A percentile compares a stretch with the other conserved stretches of the same genome.
Evolutionary conservation across 2,113 vertebrate genomes (phyloP).

Genomic region (Mustelus asterias): DNA sequence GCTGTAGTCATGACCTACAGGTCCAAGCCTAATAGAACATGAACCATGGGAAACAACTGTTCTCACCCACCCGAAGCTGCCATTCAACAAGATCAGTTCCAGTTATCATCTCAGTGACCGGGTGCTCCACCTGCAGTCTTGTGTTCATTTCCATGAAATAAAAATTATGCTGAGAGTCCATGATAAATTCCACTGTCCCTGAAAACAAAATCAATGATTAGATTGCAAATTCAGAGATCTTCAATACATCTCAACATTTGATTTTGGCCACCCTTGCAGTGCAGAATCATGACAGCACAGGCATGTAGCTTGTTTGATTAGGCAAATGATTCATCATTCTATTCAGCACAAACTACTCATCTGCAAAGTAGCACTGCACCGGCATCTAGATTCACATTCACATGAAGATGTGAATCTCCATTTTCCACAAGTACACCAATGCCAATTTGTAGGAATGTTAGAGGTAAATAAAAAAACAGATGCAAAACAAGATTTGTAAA

Average conservation of each 20-base stretch:
- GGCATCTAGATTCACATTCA: neutral
- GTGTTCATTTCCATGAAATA: constrained; percentile 99
- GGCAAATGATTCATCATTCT: neutral
- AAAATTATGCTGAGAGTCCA: constrained; percentile 92
- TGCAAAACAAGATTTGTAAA: neutral
- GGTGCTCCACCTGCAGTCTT: constrained; percentile 92
- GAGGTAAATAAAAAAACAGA: too few relatives aligned
- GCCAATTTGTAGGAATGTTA: neutral
- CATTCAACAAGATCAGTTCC: constrained; percentile 95
- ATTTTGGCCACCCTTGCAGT: neutral
- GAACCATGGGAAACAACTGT: neutral
- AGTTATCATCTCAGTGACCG: constrained; percentile 94
- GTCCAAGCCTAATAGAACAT: neutral
- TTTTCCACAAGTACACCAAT: neutral
- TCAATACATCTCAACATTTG: neutral
- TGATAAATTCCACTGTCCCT: constrained; percentile 98
- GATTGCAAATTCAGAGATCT: constrained; percentile 38
- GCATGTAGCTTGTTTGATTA: neutral
- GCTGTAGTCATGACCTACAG: neutral
- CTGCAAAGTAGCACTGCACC: neutral
- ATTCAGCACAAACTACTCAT: neutral
- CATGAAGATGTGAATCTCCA: neutral
- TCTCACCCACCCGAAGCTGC: constrained; percentile 78
- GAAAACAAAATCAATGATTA: constrained; percentile 34
- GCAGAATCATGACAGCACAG: neutral